These are phyloP conservation scores for Oligia strigilis DNA, from an alignment of 2,888 invertebrate genomes.

Conservation along the genomic window DNA sequence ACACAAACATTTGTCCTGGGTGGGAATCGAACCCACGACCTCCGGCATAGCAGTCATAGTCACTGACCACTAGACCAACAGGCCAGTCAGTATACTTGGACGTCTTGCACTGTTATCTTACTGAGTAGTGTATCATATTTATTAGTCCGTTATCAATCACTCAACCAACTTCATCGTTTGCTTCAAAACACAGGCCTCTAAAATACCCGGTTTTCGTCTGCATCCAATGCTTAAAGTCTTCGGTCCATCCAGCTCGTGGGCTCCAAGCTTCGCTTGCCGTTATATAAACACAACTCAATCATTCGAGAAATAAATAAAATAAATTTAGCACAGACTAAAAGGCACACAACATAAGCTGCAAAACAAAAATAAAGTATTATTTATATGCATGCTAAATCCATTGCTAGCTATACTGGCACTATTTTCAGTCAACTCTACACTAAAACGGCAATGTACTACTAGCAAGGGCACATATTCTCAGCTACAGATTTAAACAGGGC, in stretches of 20 bases:
- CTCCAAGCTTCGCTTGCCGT: too few species aligned
- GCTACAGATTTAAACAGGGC: conserved; percentile 48
- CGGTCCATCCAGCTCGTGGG: neutral
- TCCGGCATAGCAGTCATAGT: too few species aligned
- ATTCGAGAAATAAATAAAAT: neutral
- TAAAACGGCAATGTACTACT: conserved; percentile 24
- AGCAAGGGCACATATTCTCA: conserved; percentile 44
- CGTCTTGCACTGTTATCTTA: neutral
- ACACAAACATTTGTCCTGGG: too few species aligned
- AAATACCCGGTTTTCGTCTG: neutral
- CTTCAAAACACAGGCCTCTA: neutral
- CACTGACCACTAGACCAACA: too few species aligned
- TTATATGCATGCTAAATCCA: neutral
- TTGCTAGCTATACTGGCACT: neutral
- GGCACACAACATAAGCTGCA: neutral
- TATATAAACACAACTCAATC: neutral
- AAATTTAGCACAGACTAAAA: neutral
- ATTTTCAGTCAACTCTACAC: neutral
- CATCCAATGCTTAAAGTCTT: neutral
- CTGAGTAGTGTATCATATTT: neutral
- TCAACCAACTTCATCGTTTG: too few species aligned
- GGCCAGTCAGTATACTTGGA: too few species aligned
- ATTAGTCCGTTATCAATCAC: neutral
- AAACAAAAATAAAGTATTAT: neutral
- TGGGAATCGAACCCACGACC: too few species aligned